Evolutionary conservation across 2,888 invertebrate species (phyloP), one percentile per base, ranked within the genome.

Genomic region (Nemapogon koenigi): DNA sequence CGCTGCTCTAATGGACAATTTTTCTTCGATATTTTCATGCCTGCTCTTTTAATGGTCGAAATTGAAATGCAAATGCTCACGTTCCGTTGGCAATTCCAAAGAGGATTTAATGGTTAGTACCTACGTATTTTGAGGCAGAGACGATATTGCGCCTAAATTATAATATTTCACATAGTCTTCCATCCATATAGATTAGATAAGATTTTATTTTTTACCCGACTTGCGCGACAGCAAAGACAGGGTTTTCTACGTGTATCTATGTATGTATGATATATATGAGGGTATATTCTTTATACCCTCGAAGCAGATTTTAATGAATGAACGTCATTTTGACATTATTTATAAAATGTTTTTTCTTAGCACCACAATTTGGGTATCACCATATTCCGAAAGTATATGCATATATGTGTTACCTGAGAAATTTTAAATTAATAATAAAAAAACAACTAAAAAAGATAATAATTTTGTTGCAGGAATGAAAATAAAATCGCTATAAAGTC

Each of bases 31-130:
- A 52, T 48, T 55, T 51, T 49, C 52, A 46, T 47, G 46, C 46
- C 53, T 48, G 49, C 27, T 27, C 35, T 36, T 39, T 55, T 57
- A 57, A 57, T 53, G 55, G 49, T 46, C 49, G 43, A 51, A 54
- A 57, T 57, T 56, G 55, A 57, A 57, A 60, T 58, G 57, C 52
- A 51, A 60, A 59, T 59, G 45, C 30, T 38, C 41, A 28, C 39
- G 26, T 43, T 45, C 14, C 44, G 43, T 46, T 46, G 44, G 39
- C 37, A 31, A 39, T 39, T 39, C 39, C 25, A 33, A 37, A 26
- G 32, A 42, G 37, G 29, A 40, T 42, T 37, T 43, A 38, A 40
- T 38, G 31, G 33, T 38, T 7, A 25, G 14, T 15, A 25, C 11
- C 11, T 14, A 3, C 8, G 7, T 13, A 15, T 16, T 15, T n/a